Percentiles rank a stretch among this genome's conserved stretches.
phyloP scores from a whole-genome alignment of 2,797 vertebrate species.

The Mastacembelus armatus region DNA sequence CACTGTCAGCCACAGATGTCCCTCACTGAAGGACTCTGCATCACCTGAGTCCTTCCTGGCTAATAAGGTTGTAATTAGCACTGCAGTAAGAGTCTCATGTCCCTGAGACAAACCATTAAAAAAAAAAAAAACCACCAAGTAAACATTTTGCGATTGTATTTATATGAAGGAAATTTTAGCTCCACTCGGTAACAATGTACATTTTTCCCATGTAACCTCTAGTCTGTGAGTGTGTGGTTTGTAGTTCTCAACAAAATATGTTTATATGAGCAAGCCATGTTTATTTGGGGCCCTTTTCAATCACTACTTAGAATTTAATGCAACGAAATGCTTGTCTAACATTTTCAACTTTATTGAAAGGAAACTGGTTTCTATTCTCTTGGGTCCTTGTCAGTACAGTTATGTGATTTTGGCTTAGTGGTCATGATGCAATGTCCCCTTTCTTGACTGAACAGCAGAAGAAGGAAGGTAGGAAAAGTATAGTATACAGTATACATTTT shows the following conservation, averaged over 20 bases:
- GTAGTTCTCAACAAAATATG: constrained; percentile 54
- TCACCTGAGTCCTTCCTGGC: constrained; percentile 77
- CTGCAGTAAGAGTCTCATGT: constrained; percentile 61
- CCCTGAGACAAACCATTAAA: constrained; percentile 62
- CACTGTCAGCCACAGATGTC: constrained; percentile 79
- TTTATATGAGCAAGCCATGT: constrained; percentile 31
- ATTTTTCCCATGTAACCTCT: constrained; percentile 35
- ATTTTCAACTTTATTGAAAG: constrained; percentile 6
- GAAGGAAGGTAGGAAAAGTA: constrained; percentile 34
- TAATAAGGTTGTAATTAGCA: constrained; percentile 82
- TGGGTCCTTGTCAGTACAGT: constrained; percentile 51
- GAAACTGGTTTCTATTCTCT: constrained; percentile 39
- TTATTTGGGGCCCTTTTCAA: constrained; percentile 44
- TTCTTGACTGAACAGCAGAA: constrained; percentile 30
- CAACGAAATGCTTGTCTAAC: constrained; percentile 29
- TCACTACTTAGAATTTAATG: constrained; percentile 44
- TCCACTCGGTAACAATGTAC: constrained; percentile 44
- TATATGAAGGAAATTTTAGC: constrained; percentile 60
- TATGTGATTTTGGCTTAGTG: constrained; percentile 36
- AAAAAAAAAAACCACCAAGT: constrained; percentile 46
- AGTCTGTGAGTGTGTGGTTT: constrained; percentile 1
- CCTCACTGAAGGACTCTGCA: constrained; percentile 78
- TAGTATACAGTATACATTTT: constrained; percentile 45
- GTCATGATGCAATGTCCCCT: constrained; percentile 19
- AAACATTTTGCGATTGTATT: constrained; percentile 65